These are phyloP conservation scores for Cyclargus thomasi DNA, from an alignment of 1,140 invertebrate genomes.

Conservation along the genomic window DNA sequence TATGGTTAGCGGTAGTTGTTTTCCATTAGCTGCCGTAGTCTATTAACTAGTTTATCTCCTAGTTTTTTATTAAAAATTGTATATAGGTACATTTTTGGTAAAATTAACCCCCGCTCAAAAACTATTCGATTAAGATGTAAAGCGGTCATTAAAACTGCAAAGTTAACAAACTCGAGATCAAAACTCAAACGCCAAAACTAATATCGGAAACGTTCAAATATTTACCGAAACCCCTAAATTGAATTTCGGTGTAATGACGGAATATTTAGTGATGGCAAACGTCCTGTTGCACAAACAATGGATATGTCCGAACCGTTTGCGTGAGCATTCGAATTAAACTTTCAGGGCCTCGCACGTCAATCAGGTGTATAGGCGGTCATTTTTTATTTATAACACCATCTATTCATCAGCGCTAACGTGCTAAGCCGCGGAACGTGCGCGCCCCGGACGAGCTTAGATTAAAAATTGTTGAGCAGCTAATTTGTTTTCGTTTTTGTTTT, in stretches of 20 bases:
- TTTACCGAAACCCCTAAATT: conserved; percentile 3
- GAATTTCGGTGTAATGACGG: conserved; percentile 6
- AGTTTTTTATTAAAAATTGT: too few species aligned
- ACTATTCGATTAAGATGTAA: too few species aligned
- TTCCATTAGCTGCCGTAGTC: too few species aligned
- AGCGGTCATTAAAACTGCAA: background rate
- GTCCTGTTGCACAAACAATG: conserved; percentile 22
- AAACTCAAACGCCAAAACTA: background rate
- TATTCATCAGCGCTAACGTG: conserved; percentile 19
- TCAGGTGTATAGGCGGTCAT: conserved; percentile 23
- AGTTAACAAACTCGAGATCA: background rate
- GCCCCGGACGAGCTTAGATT: background rate
- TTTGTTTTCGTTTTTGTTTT: conserved; percentile 6
- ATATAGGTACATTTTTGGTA: too few species aligned
- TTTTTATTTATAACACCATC: conserved; percentile 25
- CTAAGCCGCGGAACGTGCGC: conserved; percentile 4
- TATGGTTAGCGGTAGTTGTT: too few species aligned
- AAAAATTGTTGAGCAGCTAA: conserved; percentile 13
- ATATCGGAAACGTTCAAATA: background rate
- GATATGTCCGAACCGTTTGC: conserved; percentile 11
- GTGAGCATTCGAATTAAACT: conserved; percentile 25
- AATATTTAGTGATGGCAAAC: background rate
- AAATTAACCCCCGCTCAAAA: too few species aligned
- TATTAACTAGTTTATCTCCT: too few species aligned
- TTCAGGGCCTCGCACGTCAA: conserved; percentile 29